Base-by-base conservation (phyloP, 2,113 vertebrate genomes). In the Oplegnathus fasciatus region DNA sequence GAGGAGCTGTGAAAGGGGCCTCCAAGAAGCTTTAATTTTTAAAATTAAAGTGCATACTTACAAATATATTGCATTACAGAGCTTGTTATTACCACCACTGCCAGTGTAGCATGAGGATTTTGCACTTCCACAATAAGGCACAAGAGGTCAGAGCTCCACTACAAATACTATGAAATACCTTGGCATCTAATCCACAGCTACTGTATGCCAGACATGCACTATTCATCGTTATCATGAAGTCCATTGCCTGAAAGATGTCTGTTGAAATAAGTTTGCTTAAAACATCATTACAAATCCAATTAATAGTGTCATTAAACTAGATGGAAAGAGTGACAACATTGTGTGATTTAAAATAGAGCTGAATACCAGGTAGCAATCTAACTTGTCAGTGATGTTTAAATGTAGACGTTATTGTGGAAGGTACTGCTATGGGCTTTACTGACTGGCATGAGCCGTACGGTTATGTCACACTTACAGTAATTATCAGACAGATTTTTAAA, bases 61-160 rank as follows among this genome's bases (percentile, higher is more conserved):
- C 40, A 69, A 74, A 60, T 32, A 84, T 81, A 83, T 70, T 85
- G 52, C 66, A 84, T 83, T 75, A 44, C 54, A 82, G 65, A 75
- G 81, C 70, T 69, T 70, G 44, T 44, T 55, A 74, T 34, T 64
- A 61, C 62, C 55, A 81, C 64, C 20, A 26, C 8, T 78, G 57
- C 55, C 8, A 78, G 52, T 48, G 61, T 48, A 52, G 37, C 61
- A 61, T 11, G 24, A 83, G 60, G 13, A 78, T 28, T 65, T 28
- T 92, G 94, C 87, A 94, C 79, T 96, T 90, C 92, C 82, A 78
- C 28, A 82, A 66, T 65, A 20, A 34, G 72, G 60, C 95, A 95
- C 93, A 91, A 95, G 95, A 95, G 95, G 95, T 93, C 95, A 95
- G 94, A 93, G 86, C 86, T 94, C 24, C 87, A 92, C 94, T 91